phyloP scores from a whole-genome alignment of 2,888 invertebrate genomes.

The Didymodactylos carnosus region DNA sequence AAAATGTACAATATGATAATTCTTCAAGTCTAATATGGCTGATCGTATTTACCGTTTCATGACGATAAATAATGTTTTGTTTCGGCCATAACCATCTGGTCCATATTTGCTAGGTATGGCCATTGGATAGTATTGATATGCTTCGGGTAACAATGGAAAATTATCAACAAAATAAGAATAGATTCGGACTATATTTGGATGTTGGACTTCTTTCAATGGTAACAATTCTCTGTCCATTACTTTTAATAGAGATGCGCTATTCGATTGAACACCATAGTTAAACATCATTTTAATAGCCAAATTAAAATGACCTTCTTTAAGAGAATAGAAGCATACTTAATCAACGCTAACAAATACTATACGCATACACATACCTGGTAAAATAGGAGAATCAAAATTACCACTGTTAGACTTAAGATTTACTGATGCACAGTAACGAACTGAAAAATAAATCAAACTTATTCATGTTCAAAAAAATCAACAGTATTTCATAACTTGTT shows the following conservation, averaged over 20 bases:
- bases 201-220: constrained; percentile 39
- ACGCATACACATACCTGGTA: neutral
- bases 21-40: no score
- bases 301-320: constrained; percentile 19
- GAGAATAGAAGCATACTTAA: neutral
- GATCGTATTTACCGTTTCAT: constrained; percentile 51
- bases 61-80: constrained; percentile 63
- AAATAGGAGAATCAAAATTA: neutral
- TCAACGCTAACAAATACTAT: neutral
- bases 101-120: constrained; percentile 56
- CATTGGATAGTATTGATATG: constrained; percentile 50
- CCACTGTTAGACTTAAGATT: neutral
- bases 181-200: constrained; percentile 63
- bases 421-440: neutral
- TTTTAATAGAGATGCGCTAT: constrained; percentile 51
- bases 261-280: constrained; percentile 65
- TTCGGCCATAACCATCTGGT: constrained; percentile 53
- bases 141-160: constrained; percentile 50
- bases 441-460: neutral
- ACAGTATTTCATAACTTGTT: no score
- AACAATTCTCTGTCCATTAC: constrained; percentile 64
- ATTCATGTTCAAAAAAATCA: no score
- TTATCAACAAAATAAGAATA: constrained; percentile 58
- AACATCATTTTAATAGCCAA: constrained; percentile 75
- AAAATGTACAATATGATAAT: no score